Evolutionary conservation across 2,797 vertebrate genomes (phyloP).

Genomic region (Thripadectes ignobilis): DNA sequence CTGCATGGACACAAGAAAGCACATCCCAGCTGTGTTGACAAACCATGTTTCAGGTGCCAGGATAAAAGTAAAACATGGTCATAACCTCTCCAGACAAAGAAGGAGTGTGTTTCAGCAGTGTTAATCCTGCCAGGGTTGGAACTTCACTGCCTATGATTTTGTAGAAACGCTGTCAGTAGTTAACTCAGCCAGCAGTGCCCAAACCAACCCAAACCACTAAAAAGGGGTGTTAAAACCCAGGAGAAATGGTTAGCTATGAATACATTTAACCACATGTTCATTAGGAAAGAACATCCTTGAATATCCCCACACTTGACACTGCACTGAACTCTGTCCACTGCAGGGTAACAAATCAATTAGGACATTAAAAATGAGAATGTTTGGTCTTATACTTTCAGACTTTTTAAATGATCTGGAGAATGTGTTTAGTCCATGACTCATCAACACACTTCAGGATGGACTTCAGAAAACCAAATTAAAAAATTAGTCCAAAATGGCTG

Average conservation of each 20-base stretch:
- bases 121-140: not conserved
- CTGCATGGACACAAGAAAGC: slow-evolving; percentile 5
- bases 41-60: not conserved
- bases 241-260: not conserved
- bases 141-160: not conserved
- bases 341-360: not conserved
- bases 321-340: not conserved
- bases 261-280: not conserved
- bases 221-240: not conserved
- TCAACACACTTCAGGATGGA: not conserved
- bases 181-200: not conserved
- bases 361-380: not conserved
- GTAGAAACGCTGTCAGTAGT: not conserved
- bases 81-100: not conserved
- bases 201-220: not conserved
- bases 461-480: not conserved
- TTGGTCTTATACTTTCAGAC: not conserved
- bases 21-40: not conserved
- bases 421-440: not conserved
- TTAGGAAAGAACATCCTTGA: not conserved
- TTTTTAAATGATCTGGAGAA: not conserved
- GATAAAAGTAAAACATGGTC: slow-evolving; percentile 23
- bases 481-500: not conserved
- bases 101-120: not conserved
- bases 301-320: not conserved